Conservation (phyloP, 1,140 invertebrate species). For the Pachypeltis micranthus region DNA sequence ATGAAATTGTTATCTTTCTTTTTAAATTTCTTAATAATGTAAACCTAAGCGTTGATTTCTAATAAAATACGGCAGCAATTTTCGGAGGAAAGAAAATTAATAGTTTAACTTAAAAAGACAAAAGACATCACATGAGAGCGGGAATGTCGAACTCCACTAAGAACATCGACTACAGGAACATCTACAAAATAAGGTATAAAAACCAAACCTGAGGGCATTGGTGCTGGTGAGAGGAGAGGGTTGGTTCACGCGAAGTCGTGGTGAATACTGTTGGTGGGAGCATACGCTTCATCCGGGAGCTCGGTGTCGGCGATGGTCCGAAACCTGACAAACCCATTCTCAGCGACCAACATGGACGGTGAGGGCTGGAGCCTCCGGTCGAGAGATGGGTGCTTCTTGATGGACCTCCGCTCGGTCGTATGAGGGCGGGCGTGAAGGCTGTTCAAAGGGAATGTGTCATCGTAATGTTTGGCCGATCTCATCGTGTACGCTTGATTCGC, state of each 20-base stretch:
- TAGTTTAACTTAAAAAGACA: no score
- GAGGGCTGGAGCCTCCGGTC: conserved; percentile 29
- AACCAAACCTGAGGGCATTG: background rate
- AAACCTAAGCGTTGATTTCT: conserved; percentile 21
- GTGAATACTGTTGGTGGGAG: conserved; percentile 19
- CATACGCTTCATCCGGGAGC: conserved; percentile 21
- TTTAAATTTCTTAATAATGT: background rate
- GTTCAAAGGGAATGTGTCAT: conserved; percentile 46
- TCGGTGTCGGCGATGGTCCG: conserved; percentile 45
- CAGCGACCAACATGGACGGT: conserved; percentile 63
- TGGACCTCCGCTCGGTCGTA: conserved; percentile 18
- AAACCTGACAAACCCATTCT: conserved; percentile 73
- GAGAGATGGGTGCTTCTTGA: conserved; percentile 22
- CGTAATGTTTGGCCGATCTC: conserved; percentile 62
- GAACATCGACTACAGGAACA: conserved; percentile 22
- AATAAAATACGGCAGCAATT: conserved; percentile 12
- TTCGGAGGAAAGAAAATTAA: background rate
- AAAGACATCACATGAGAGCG: conserved; percentile 20
- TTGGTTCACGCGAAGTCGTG: conserved; percentile 19
- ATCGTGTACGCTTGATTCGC: conserved; percentile 74
- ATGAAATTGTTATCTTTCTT: no score
- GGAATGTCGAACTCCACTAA: conserved; percentile 18
- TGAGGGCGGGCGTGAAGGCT: conserved; percentile 35
- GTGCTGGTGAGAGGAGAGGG: background rate
- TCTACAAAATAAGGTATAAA: conserved; percentile 6